A percentile compares a stretch with the other conserved stretches of the same genome.
Conservation (phyloP, 2,113 vertebrate species). For the Stictonetta naevosa region DNA sequence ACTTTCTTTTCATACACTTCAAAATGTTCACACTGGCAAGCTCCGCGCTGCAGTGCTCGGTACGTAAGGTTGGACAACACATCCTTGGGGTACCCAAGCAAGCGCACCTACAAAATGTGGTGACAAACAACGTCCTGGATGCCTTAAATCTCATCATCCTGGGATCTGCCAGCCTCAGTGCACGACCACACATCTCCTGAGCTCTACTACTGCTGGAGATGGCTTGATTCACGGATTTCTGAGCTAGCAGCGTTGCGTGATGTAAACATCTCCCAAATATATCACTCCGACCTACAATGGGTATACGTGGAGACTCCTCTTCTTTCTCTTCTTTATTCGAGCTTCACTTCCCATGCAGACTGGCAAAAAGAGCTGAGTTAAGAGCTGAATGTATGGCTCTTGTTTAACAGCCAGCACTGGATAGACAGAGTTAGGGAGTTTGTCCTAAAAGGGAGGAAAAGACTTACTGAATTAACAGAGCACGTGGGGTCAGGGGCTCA, state of each 20-base stretch:
- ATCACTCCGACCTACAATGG: not conserved
- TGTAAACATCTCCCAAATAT: not conserved
- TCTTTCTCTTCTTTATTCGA: not conserved
- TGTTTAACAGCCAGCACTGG: not conserved
- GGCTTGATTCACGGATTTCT: not conserved
- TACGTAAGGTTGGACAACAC: rapidly evolving
- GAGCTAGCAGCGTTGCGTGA: not conserved
- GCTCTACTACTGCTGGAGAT: not conserved
- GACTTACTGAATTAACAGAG: not conserved
- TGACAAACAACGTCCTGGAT: not conserved
- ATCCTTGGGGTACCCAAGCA: not conserved
- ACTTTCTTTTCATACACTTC: constrained; percentile 23
- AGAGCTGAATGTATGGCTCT: not conserved
- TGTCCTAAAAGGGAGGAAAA: not conserved
- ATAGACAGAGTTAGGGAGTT: not conserved
- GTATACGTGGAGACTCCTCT: not conserved
- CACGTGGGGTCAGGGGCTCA: not conserved
- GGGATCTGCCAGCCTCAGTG: not conserved
- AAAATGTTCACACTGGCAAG: constrained; percentile 2
- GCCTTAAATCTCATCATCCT: not conserved
- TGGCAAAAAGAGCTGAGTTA: not conserved
- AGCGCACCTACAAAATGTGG: not conserved
- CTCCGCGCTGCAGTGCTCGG: not conserved
- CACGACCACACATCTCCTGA: not conserved
- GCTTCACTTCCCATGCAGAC: not conserved